Base-by-base conservation (phyloP, 1,140 invertebrate genomes). In the Eupristina koningsbergeri region DNA sequence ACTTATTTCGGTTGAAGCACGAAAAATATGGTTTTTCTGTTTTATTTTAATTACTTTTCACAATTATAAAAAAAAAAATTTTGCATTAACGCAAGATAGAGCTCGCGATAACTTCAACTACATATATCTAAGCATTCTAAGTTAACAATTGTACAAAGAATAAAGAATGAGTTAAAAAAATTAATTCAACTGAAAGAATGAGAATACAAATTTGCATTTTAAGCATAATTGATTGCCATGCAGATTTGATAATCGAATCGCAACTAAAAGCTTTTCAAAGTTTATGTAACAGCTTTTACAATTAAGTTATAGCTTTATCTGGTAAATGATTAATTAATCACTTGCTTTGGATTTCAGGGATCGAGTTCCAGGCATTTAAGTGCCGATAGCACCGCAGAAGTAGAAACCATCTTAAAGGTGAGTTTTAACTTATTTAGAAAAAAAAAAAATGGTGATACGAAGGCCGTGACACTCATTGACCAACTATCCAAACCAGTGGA, bases 381-480 rank as follows among this genome's bases (percentile, higher is more conserved):
- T 50, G 74, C 86, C 39, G 89, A 90, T n/a, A 89, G 86, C 41
- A 81, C 88, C 0, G 82, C 87, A 5, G 89, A 91, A n/a, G 83
- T 91, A 67, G 90, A 91, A n/a, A 88, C 88, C 63, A 91, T 91
- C 83, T 53, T 91, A 50, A 91, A 91, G 88, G 90, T 91, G 81
- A 84, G 69, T 84, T 13, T 75, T 22, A 26, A 47, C 26, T 36
- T 64, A 63, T 63, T 63, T 31, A 11, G 7, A 29, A 34, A 75
- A 75, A 34, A 2, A 73, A 53, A n/a, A n/a, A n/a, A n/a, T n/a
- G n/a, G n/a, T 1, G 7, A 31, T 34, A 19, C n/a, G 31, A 53
- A 19, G 11, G 29, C 29, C 8, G 29, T 31, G 67, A 34, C 22
- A 31, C 11, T 7, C 61, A 31, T 31, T n/a, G 15, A 17, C n/a